A percentile compares a stretch with the other conserved stretches of the same genome.
These are phyloP conservation scores for Sinella curviseta DNA, from an alignment of 1,140 invertebrate species.

Conservation along the genomic window DNA sequence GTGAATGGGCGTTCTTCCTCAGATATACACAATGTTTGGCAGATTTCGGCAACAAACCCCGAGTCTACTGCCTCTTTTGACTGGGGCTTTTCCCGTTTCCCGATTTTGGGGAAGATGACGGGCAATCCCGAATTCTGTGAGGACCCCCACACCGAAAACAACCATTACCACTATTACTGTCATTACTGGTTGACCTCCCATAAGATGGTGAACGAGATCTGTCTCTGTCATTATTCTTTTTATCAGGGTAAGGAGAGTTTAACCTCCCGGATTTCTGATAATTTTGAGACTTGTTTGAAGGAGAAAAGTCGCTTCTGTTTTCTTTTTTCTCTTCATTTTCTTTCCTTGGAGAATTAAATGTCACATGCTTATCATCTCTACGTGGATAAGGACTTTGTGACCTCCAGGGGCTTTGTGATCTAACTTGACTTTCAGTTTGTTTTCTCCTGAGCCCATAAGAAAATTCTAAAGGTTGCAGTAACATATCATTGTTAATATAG, in stretches of 20 bases:
- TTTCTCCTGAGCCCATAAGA: no score
- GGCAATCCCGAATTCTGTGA: neutral
- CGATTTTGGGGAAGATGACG: neutral
- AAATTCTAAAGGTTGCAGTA: no score
- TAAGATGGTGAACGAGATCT: neutral
- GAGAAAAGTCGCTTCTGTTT: no score
- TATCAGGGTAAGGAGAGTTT: no score
- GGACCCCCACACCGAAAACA: neutral
- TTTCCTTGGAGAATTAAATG: no score
- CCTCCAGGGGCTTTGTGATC: no score
- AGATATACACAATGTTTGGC: neutral
- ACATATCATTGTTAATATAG: no score
- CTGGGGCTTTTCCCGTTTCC: neutral
- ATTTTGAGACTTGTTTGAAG: no score
- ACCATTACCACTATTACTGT: neutral
- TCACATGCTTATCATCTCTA: no score
- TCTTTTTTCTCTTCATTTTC: no score
- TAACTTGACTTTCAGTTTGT: no score
- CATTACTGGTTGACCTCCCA: neutral
- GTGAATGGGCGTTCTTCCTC: neutral
- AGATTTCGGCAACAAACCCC: neutral
- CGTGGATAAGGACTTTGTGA: neutral
- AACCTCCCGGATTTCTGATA: no score
- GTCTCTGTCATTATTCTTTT: neutral
- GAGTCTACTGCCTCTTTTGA: neutral